phyloP scores from a whole-genome alignment of 2,888 invertebrate species.

The Rhagophthalmus giganteus region DNA sequence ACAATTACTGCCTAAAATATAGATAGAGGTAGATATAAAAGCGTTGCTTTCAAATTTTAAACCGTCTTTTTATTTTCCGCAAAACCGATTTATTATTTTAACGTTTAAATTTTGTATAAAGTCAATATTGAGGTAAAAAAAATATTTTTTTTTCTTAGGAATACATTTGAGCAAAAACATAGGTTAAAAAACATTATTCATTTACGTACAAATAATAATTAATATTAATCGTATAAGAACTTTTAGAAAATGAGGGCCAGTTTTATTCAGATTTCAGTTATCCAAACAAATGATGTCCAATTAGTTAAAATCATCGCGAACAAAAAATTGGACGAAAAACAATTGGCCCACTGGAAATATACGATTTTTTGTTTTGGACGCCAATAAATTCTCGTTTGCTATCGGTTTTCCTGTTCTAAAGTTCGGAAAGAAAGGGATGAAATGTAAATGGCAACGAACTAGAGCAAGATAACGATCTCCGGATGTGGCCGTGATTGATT shows the following conservation, averaged over 20 bases:
- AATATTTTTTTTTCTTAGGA: too few relatives aligned
- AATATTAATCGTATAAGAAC: conserved; percentile 29
- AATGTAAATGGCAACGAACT: conserved; percentile 11
- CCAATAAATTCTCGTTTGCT: conserved; percentile 46
- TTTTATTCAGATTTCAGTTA: conserved; percentile 25
- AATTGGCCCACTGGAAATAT: conserved; percentile 41
- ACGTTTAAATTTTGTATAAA: too few relatives aligned
- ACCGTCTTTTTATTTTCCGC: too few relatives aligned
- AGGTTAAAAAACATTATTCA: too few relatives aligned
- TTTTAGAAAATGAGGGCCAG: conserved; percentile 21
- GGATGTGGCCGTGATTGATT: conserved; percentile 26
- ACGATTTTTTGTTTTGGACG: conserved; percentile 45
- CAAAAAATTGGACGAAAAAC: conserved; percentile 33
- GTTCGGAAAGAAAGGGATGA: conserved; percentile 11
- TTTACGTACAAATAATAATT: conserved; percentile 22
- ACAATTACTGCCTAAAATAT: too few relatives aligned
- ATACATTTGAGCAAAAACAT: too few relatives aligned
- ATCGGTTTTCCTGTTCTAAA: conserved; percentile 35
- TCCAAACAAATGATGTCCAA: conserved; percentile 36
- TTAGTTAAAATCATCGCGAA: conserved; percentile 35
- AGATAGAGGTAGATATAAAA: too few relatives aligned
- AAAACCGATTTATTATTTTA: too few relatives aligned
- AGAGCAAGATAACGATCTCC: conserved; percentile 13
- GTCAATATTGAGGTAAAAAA: too few relatives aligned
- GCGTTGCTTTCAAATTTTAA: too few relatives aligned